A percentile compares a stretch with the other conserved stretches of the same genome.
These are phyloP conservation scores for Eucriotettix oculatus DNA, from an alignment of 2,888 invertebrate genomes.

Conservation along the genomic window DNA sequence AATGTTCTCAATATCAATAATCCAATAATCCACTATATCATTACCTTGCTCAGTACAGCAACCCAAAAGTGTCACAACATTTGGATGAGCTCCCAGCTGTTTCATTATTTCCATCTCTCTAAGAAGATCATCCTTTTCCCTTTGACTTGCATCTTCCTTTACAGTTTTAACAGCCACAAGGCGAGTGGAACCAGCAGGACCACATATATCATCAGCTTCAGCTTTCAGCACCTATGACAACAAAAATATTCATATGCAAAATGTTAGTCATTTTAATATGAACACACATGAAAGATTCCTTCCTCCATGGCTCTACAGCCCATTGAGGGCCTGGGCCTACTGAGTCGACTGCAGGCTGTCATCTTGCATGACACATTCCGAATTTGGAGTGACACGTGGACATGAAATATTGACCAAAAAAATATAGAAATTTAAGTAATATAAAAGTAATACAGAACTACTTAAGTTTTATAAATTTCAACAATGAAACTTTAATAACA, in stretches of 20 bases:
- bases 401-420: too few species aligned
- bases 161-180: conserved; percentile 75
- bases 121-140: conserved; percentile 58
- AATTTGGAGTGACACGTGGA: too few species aligned
- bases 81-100: conserved; percentile 63
- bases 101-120: conserved; percentile 66
- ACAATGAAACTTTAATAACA: too few species aligned
- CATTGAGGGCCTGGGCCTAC: too few species aligned
- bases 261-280: not conserved
- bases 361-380: too few species aligned
- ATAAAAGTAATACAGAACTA: too few species aligned
- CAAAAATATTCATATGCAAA: not conserved
- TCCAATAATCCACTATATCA: conserved; percentile 1
- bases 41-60: conserved; percentile 70
- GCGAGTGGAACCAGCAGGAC: conserved; percentile 57
- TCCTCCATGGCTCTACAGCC: too few species aligned
- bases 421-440: too few species aligned
- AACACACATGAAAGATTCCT: too few species aligned
- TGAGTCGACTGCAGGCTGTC: too few species aligned
- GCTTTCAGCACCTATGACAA: conserved; percentile 59
- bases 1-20: not conserved
- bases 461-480: too few species aligned
- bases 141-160: conserved; percentile 58
- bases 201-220: conserved; percentile 62
- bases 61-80: conserved; percentile 64